Evolutionary conservation across 2,888 invertebrate species (phyloP), one percentile per base, ranked within the genome.

Genomic region (Scelioninae gen. 1): DNA sequence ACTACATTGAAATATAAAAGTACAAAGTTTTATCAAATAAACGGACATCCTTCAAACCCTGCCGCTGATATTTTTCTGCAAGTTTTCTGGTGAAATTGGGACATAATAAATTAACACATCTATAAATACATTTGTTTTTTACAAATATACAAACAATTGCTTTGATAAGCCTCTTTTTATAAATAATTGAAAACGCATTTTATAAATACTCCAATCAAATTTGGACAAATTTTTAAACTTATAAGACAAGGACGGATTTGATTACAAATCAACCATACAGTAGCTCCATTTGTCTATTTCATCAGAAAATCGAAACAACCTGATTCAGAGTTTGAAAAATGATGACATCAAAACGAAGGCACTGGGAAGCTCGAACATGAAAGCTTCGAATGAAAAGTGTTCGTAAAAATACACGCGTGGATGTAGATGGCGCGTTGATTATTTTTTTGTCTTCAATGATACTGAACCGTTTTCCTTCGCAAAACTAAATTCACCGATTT

Each of bases 11-110:
- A 75, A 71, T 79, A 83, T 76, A 83, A 83, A 83, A 79, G 83
- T 83, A 79, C 75, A 83, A 83, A 83, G 75, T 79, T 83, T 76
- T 78, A 82, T 78, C 53, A 74, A 82, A 82, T 63, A 65, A 82
- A 82, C 53, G 2, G 45, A 23, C 74, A 68, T 74, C 43, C 15
- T 62, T 82, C 66, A 68, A 82, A 77, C 45, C 62, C 82, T 74
- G 68, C 60, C 10, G 45, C 11, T 69, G 53, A 62, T 49, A 65
- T 68, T 68, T 29, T 15, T 65, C 56, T 34, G 1, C 40, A 40
- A 62, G 47, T 62, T 53, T 69, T 29, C 62, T n/a, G 34, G 62
- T 38, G 43, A 77, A 15, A 7, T 43, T 38, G 11, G 16, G 8
- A 60, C 8, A 60, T 23, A 34, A 23, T 11, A 40, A 60, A 40